These are phyloP conservation scores for Sinocyclocheilus anshuiensis DNA, from an alignment of 2,113 vertebrate genomes.

Conservation along the genomic window DNA sequence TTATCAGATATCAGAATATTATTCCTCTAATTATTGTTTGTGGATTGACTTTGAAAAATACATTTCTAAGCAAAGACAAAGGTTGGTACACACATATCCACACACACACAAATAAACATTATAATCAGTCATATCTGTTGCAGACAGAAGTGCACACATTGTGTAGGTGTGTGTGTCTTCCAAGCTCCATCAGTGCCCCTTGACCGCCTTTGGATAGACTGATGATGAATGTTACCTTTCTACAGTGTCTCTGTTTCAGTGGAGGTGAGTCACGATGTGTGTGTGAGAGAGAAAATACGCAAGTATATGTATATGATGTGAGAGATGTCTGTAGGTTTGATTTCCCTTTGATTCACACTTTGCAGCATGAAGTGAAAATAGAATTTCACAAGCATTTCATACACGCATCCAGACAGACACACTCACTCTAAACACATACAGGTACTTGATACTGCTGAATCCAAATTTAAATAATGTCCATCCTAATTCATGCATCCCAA, in stretches of 20 bases:
- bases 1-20: no score
- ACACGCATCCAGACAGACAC: no score
- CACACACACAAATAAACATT: constrained; percentile 3
- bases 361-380: neutral
- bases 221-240: constrained; percentile 47
- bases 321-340: neutral
- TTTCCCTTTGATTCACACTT: constrained; percentile 21
- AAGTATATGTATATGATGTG: neutral
- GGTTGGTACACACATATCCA: neutral
- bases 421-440: neutral
- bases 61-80: constrained; percentile 16
- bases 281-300: neutral
- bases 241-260: constrained; percentile 6
- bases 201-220: constrained; percentile 11
- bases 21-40: neutral
- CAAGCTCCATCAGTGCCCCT: constrained; percentile 13
- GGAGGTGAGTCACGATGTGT: constrained; percentile 33
- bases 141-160: neutral
- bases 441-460: neutral
- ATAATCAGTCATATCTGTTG: neutral
- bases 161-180: constrained; percentile 13
- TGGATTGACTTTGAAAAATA: neutral
- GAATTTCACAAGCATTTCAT: neutral
- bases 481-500: neutral
- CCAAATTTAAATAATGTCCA: neutral